These are phyloP conservation scores for Glaucomys volans DNA, from an alignment of 2,113 vertebrate genomes.

Conservation along the genomic window DNA sequence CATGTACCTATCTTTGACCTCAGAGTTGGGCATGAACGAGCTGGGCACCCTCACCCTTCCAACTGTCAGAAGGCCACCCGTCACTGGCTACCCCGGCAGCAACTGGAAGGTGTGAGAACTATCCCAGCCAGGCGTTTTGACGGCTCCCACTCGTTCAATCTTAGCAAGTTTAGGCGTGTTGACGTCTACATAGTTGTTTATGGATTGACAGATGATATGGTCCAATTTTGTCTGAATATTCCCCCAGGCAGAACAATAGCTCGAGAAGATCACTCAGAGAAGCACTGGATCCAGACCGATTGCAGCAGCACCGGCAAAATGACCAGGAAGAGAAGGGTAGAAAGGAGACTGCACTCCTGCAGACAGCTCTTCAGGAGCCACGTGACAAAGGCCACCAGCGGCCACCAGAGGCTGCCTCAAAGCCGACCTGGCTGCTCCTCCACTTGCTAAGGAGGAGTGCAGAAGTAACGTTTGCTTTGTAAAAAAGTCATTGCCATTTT, in stretches of 20 bases:
- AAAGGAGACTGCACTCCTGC: not conserved
- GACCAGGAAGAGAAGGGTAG: not conserved
- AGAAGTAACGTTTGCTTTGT: not conserved
- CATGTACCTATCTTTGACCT: not conserved
- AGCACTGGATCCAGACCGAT: not conserved
- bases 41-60: not conserved
- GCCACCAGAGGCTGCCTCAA: fast-evolving
- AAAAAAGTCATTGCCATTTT: not conserved
- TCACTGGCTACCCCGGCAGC: fast-evolving
- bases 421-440: not conserved
- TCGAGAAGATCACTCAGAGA: not conserved
- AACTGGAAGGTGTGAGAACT: not conserved
- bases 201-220: too few species aligned
- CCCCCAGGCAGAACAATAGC: not conserved
- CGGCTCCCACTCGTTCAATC: too few species aligned
- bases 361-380: fast-evolving
- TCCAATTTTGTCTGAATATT: not conserved
- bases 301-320: fast-evolving
- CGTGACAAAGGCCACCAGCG: fast-evolving
- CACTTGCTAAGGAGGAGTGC: not conserved
- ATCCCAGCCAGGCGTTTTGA: fast-evolving
- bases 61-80: fast-evolving
- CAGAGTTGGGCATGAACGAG: fast-evolving
- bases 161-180: not conserved
- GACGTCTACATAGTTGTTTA: not conserved